Evolutionary conservation across 2,797 vertebrate genomes (phyloP), one percentile per base, ranked within the genome.

Genomic region (Lophius americanus): DNA sequence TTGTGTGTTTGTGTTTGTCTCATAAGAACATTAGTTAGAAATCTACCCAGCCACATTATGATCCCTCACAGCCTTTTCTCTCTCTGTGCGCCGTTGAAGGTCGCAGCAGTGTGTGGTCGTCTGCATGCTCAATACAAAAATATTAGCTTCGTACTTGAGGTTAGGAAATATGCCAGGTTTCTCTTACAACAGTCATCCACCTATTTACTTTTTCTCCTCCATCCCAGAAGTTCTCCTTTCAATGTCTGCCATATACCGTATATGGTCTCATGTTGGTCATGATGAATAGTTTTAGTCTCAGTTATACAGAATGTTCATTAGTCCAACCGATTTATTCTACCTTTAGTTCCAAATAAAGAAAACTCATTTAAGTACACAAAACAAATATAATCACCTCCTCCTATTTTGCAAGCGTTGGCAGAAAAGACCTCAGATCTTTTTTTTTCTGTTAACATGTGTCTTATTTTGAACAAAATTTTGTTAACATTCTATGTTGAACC

Each of bases 21-120:
- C 64, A 75, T 53, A 66, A 74, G 69, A 74, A 73, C 72, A 66
- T 33, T 54, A 59, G 50, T 59, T 70, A 54, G 37, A 54, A 75
- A 67, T 64, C 72, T 8, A 78, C 71, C 47, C 66, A 82, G 47
- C 64, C 68, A 59, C 33, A 56, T 68, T 51, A 64, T 60, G 43
- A 71, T 48, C 53, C 54, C 46, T 53, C 70, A 59, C 52, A 67
- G 61, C 38, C n/a, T 47, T 53, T 61, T 48, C 43, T 60, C 43
- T 60, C 49, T 70, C 60, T 33, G 46, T 49, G 56, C 6, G 46
- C 57, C 50, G 58, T 7, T 51, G 56, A 74, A 74, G 51, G 66
- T 38, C 72, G 44, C 42, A 63, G 52, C 53, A 35, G 51, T 41
- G 68, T 69, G 68, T 77, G 75, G 73, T 75, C 57, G 55, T 54